Evolutionary conservation across 1,140 invertebrate genomes (phyloP), one percentile per base, ranked within the genome.

Genomic region (Aphaenogaster floridana): DNA sequence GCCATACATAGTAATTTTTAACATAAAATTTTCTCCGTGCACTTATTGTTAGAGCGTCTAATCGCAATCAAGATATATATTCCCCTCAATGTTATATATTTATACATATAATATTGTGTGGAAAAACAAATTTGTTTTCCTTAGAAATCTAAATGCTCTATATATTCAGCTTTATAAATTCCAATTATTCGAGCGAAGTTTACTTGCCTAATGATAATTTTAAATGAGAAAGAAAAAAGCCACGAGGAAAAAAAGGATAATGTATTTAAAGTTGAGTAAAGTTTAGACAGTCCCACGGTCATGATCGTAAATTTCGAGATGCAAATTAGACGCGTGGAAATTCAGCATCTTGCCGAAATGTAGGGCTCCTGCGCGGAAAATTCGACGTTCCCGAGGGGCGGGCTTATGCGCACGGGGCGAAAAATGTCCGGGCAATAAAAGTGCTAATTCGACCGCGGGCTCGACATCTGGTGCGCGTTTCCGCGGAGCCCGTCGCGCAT

Each of bases 351-450:
- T 11, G 17, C 34, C n/a, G 48, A 59, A 50, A 50, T 13, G 6
- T 59, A 52, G 66, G 72, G 54, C 8, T 28, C 7, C 21, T 71
- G 28, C 48, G 13, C 28, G 17, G 9, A 28, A 45, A 52, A 77
- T 42, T 54, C 34, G 39, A 45, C 74, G 71, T 66, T 36, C 15
- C 13, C 42, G 61, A 74, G 54, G 52, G 48, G 61, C 78, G 63
- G 54, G 57, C 3, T 86, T 69, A 52, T 42, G 36, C 34, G 81
- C 21, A 61, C 17, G 34, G 71, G 50, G 28, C 42, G 78, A 89
- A 89, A 89, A 90, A 87, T 87, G 61, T 54, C 13, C 52, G 42
- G 15, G 78, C 85, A 66, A 89, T 89, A 90, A 89, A 90, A 87
- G 71, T 77, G 84, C 84, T 89, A 89, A 90, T 90, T 90, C 66